Conservation (phyloP, 2,888 invertebrate species). For the Lottia gigantea region DNA sequence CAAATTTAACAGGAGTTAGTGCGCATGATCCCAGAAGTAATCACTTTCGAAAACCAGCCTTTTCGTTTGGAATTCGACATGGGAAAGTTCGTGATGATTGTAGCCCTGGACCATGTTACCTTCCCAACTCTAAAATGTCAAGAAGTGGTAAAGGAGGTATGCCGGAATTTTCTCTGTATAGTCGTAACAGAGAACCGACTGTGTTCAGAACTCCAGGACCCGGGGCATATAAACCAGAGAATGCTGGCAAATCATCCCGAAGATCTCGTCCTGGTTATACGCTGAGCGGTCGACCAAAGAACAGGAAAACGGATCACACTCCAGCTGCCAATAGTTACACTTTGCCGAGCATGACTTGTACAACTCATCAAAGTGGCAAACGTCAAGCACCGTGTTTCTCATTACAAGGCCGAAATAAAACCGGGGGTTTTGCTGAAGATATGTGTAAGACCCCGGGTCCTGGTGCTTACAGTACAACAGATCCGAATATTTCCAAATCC, state of each 20-base stretch:
- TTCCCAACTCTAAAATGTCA: slow-evolving; percentile 50
- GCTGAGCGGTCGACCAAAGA: slow-evolving; percentile 60
- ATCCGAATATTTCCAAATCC: slow-evolving; percentile 72
- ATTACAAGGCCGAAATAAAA: slow-evolving; percentile 84
- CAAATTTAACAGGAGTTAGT: slow-evolving; percentile 58
- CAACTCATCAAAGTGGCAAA: slow-evolving; percentile 63
- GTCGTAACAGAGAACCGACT: slow-evolving; percentile 45
- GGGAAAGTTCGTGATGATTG: slow-evolving; percentile 60
- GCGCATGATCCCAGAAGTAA: slow-evolving; percentile 62
- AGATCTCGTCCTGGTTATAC: slow-evolving; percentile 57
- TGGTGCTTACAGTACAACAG: slow-evolving; percentile 79
- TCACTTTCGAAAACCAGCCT: slow-evolving; percentile 60
- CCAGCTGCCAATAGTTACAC: slow-evolving; percentile 66
- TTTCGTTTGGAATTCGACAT: slow-evolving; percentile 57
- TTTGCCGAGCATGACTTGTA: slow-evolving; percentile 61
- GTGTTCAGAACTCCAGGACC: slow-evolving; percentile 63
- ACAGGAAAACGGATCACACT: slow-evolving; percentile 58
- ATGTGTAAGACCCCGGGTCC: slow-evolving; percentile 75
- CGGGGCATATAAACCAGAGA: slow-evolving; percentile 64
- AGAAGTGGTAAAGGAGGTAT: slow-evolving; percentile 62
- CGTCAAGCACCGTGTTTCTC: slow-evolving; percentile 82
- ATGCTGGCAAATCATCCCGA: slow-evolving; percentile 50
- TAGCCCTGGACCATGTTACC: slow-evolving; percentile 62
- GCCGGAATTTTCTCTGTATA: slow-evolving; percentile 63
- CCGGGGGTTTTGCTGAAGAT: slow-evolving; percentile 61